Conservation (phyloP, 1,140 invertebrate species). For the Drosophila arawakana region DNA sequence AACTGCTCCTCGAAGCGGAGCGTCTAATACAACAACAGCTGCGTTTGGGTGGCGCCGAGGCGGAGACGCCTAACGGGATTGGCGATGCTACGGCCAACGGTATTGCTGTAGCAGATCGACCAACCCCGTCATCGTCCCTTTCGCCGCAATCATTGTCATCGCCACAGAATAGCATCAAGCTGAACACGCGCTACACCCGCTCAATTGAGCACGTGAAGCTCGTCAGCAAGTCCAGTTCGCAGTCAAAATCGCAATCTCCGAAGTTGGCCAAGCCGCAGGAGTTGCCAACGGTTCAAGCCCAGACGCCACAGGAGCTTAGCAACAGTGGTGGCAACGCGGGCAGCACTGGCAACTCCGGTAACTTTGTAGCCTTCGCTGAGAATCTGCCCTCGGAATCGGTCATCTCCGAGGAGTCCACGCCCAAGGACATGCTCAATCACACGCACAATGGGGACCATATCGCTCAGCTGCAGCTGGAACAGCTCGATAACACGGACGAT, state of each 20-base stretch:
- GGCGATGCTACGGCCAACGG: background rate
- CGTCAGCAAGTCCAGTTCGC: conserved; percentile 13
- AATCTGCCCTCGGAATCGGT: conserved; percentile 79
- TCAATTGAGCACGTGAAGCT: conserved; percentile 62
- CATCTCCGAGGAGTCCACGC: conserved; percentile 81
- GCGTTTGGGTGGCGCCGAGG: conserved; percentile 37
- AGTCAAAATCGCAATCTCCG: background rate
- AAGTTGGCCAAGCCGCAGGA: conserved; percentile 1
- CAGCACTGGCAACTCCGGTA: conserved; percentile 5
- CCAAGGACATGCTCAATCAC: conserved; percentile 64
- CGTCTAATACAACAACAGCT: conserved; percentile 74
- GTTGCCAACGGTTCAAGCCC: conserved; percentile 19
- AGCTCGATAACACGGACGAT: conserved; percentile 72
- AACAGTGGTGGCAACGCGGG: background rate
- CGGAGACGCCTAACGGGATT: background rate
- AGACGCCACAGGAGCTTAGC: conserved; percentile 12
- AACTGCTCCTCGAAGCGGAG: conserved; percentile 79
- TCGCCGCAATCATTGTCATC: conserved; percentile 56
- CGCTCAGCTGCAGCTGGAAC: conserved; percentile 49
- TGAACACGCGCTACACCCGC: conserved; percentile 74
- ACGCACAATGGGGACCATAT: conserved; percentile 31
- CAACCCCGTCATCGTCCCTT: conserved; percentile 32
- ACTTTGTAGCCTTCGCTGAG: conserved; percentile 72
- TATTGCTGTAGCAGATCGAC: background rate
- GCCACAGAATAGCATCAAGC: conserved; percentile 71